A percentile compares a stretch with the other conserved stretches of the same genome.
Conservation (phyloP, 2,113 vertebrate species). For the Shinisaurus crocodilurus region DNA sequence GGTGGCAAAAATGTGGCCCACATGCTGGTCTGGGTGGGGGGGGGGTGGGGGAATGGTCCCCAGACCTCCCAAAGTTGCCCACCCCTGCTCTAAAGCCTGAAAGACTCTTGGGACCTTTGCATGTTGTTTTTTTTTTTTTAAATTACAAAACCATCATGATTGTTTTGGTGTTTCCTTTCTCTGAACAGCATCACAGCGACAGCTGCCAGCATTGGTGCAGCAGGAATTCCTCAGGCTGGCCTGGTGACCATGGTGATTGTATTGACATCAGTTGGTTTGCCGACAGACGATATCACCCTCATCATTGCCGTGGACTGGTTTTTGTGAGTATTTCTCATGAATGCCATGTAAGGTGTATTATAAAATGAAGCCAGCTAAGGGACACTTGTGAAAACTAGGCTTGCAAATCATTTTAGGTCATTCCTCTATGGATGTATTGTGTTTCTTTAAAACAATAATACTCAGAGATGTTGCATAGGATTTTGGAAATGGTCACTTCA, state of each 20-base stretch:
- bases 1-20: too few species aligned
- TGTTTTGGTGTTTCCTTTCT: slow-evolving; percentile 26
- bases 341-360: background rate
- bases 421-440: background rate
- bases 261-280: slow-evolving; percentile 94
- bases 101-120: background rate
- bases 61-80: too few species aligned
- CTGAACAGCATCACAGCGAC: slow-evolving; percentile 92
- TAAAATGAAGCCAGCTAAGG: background rate
- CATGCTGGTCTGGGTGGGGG: too few species aligned
- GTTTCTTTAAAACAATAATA: background rate
- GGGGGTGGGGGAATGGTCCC: too few species aligned
- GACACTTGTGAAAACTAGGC: background rate
- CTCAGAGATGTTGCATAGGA: background rate
- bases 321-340: slow-evolving; percentile 85
- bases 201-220: slow-evolving; percentile 96
- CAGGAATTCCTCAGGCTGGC: slow-evolving; percentile 96
- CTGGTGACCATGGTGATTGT: slow-evolving; percentile 99
- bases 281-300: slow-evolving; percentile 95
- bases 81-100: background rate
- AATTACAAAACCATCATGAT: background rate
- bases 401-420: background rate
- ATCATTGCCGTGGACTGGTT: slow-evolving; percentile 99
- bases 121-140: too few species aligned
- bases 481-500: background rate